Evolutionary conservation across 2,113 vertebrate species (phyloP), one percentile per base, ranked within the genome.

Genomic region (Aplodontia rufa): DNA sequence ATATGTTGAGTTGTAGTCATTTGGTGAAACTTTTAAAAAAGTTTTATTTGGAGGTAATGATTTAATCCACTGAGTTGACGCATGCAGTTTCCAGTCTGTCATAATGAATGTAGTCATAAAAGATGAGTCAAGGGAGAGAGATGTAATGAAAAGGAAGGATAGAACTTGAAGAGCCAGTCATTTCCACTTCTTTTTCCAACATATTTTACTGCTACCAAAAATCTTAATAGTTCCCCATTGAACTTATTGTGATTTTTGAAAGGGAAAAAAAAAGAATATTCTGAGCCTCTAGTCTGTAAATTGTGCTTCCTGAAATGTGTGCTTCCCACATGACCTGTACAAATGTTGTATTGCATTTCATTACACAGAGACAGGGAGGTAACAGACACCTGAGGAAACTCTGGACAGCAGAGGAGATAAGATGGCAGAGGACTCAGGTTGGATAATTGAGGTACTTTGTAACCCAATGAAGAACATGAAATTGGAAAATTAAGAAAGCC

Each of bases 321-420:
- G 3, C 72, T 66, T 96, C 51, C 42, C 82, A 60, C 30, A 30
- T 94, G 84, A 92, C 49, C 53, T 85, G 91, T 92, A 64, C 51
- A 86, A 30, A 87, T 55, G 13, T 81, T 96, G 95, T 82, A 85
- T 86, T 76, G 19, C 45, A 62, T 37, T 95, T 96, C 45, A 72
- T 88, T 85, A 86, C 49, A 35, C 42, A 14, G 28, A 90, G 37
- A 53, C 14, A 60, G 28, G 22, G 35, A 51, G 28, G 5, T 49
- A 75, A 80, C 51, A 94, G 82, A 71, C 85, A 76, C 16, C 51
- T 75, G 60, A 95, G 71, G 79, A 60, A 75, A 95, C 37, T 87
- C 49, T 2, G 14, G 35, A 81, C 10, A 28, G 53, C 4, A 45
- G 51, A 76, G 22, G 1, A 87, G 62, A 87, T 1, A 88, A 35